These are phyloP conservation scores for Hirtodrosophila alboralis DNA, from an alignment of 2,888 invertebrate genomes.

Conservation along the genomic window DNA sequence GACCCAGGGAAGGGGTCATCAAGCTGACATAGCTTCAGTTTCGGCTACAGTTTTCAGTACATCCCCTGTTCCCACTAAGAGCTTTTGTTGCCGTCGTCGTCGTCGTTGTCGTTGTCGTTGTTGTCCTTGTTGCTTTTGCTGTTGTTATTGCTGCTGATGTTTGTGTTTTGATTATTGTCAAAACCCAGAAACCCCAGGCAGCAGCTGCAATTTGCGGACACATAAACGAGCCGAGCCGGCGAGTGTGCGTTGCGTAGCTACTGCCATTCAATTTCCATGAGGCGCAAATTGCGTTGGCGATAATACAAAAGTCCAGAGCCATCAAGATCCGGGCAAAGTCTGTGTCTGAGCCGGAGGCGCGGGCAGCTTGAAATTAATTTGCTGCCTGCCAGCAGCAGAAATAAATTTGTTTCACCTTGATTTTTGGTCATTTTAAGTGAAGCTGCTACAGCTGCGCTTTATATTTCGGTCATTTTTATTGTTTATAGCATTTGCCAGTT, in stretches of 20 bases:
- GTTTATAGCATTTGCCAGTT: slow-evolving; percentile 58
- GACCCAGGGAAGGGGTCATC: slow-evolving; percentile 28
- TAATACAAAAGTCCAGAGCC: slow-evolving; percentile 52
- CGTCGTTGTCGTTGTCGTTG: slow-evolving; percentile 15
- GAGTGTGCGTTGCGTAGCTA: slow-evolving; percentile 21
- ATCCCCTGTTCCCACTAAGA: background rate
- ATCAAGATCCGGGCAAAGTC: slow-evolving; percentile 53
- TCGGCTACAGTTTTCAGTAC: slow-evolving; percentile 13
- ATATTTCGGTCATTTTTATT: slow-evolving; percentile 50
- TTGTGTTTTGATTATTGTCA: slow-evolving; percentile 74
- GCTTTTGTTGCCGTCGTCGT: background rate
- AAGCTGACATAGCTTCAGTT: slow-evolving; percentile 41
- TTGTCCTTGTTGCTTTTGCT: slow-evolving; percentile 11
- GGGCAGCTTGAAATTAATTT: slow-evolving; percentile 64
- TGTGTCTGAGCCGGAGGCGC: slow-evolving; percentile 18
- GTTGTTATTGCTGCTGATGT: slow-evolving; percentile 28
- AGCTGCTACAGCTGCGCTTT: slow-evolving; percentile 34
- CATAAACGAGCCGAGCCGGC: slow-evolving; percentile 40
- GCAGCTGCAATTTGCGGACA: slow-evolving; percentile 60
- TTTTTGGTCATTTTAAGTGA: slow-evolving; percentile 57
- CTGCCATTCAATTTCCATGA: slow-evolving; percentile 55
- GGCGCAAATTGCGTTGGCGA: slow-evolving; percentile 67
- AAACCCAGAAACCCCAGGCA: slow-evolving; percentile 57
- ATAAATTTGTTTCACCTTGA: slow-evolving; percentile 62
- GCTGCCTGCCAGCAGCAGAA: slow-evolving; percentile 64